Evolutionary conservation across 2,113 vertebrate species (phyloP).

Genomic region (Eonycteris spelaea): DNA sequence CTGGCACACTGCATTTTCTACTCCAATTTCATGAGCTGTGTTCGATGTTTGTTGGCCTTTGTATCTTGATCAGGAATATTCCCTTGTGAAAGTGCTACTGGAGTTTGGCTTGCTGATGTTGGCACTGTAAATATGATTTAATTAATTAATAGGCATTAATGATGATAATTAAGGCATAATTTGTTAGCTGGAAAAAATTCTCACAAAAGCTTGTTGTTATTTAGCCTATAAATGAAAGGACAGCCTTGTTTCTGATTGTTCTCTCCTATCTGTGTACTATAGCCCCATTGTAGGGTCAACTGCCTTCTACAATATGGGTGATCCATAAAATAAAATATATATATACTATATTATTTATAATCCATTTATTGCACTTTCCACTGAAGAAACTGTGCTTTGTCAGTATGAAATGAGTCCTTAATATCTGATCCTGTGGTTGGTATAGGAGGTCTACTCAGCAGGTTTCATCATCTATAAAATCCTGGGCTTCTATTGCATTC

Average conservation of each 20-base stretch:
- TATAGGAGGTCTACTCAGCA: neutral
- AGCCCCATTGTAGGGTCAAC: neutral
- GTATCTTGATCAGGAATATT: neutral
- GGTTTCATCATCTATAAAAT: neutral
- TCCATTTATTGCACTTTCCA: neutral
- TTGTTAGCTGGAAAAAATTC: neutral
- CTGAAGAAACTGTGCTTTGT: neutral
- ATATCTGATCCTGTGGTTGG: neutral
- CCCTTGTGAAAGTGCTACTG: conserved; percentile 4
- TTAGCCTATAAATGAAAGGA: neutral
- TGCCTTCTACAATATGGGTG: neutral
- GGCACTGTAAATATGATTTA: conserved; percentile 33
- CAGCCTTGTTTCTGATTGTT: neutral
- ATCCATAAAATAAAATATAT: conserved; percentile 12
- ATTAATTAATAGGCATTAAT: conserved; percentile 34
- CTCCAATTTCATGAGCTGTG: neutral
- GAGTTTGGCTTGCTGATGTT: conserved; percentile 1
- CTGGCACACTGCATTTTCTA: neutral
- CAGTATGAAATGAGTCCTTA: neutral
- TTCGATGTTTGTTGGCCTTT: neutral
- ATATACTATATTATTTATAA: neutral
- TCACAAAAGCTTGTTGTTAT: neutral
- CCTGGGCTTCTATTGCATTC: conserved; percentile 58
- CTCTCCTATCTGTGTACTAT: neutral
- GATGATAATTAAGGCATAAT: conserved; percentile 31